phyloP scores from a whole-genome alignment of 1,140 invertebrate genomes.

The Temnothorax curvispinosus region DNA sequence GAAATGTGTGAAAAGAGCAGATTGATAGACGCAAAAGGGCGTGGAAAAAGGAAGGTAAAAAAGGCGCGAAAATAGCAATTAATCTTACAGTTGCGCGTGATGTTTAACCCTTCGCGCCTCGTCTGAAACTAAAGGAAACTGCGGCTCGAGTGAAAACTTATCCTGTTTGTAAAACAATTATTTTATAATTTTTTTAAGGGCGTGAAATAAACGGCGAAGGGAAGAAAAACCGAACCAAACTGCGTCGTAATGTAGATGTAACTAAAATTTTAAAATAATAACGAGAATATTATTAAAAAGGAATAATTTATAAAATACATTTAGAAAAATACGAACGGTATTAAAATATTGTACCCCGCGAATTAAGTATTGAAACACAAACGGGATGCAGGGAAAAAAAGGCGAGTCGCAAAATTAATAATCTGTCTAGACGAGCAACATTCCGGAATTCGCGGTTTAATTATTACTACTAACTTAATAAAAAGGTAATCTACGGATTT shows the following conservation, averaged over 20 bases:
- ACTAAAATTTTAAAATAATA: not conserved
- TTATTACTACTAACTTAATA: constrained; percentile 26
- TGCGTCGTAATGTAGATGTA: not conserved
- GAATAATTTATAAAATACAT: not conserved
- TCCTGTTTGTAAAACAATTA: not conserved
- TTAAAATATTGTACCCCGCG: not conserved
- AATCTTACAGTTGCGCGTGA: constrained; percentile 35
- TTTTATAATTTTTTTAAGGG: not conserved
- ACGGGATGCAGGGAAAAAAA: not conserved
- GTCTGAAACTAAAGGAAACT: not conserved
- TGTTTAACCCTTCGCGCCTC: constrained; percentile 15
- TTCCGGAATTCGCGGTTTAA: not conserved
- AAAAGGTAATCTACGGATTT: constrained; percentile 44
- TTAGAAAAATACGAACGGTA: not conserved
- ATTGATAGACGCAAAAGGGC: constrained; percentile 46
- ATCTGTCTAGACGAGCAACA: not conserved
- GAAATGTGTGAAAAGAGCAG: constrained; percentile 48
- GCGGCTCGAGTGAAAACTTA: not conserved
- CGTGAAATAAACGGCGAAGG: not conserved
- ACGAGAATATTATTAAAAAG: not conserved
- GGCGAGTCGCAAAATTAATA: not conserved
- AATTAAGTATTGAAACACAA: not conserved
- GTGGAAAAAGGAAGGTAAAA: constrained; percentile 2
- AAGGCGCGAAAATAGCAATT: constrained; percentile 44
- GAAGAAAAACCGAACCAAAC: not conserved